Base-by-base conservation (phyloP, 2,113 vertebrate genomes). In the Columbina picui region DNA sequence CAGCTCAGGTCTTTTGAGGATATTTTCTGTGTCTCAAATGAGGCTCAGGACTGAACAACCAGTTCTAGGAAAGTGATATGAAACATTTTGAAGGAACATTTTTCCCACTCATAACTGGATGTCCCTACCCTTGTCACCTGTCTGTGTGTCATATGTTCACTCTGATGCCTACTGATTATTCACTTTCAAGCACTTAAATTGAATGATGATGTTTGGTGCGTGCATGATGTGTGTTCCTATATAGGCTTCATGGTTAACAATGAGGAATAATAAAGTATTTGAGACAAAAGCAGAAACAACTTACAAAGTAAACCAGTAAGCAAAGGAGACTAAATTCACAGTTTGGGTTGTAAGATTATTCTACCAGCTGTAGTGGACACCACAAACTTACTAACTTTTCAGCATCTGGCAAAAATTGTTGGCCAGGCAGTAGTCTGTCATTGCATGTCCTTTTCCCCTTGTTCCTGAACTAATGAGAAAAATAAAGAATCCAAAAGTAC, bases 211-310 rank as follows among this genome's bases (percentile, higher is more conserved):
- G 12, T 53, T 56, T 60, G 39, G 19, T 80, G 16, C 8, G 9
- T 39, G 29, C 0, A 1, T 41, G 10, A 29, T 43, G 3, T 16
- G 25, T n/a, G 17, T 30, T 65, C 45, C 23, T 22, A 3, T 23
- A 41, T 2, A 32, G 14, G 13, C 10, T 74, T 39, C 6, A 29
- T 3, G 0, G 12, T 65, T 69, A 65, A 68, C 8, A 49, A 57
- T 2, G 4, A 71, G 39, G 15, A 85, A 82, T 45, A 85, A 73
- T 45, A 34, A 57, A 34, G 8, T 20, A 27, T 78, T 59, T 69
- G 25, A 85, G 21, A 47, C 5, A 74, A 88, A 90, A 89, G 23
- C 18, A 6, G 64, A 74, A 57, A 34, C 26, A 2, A 53, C 9
- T 38, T 53, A 61, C 12, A 91, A 74, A 88, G 14, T 12, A 56